phyloP scores from a whole-genome alignment of 2,888 invertebrate species.

The Blastobasis adustella region DNA sequence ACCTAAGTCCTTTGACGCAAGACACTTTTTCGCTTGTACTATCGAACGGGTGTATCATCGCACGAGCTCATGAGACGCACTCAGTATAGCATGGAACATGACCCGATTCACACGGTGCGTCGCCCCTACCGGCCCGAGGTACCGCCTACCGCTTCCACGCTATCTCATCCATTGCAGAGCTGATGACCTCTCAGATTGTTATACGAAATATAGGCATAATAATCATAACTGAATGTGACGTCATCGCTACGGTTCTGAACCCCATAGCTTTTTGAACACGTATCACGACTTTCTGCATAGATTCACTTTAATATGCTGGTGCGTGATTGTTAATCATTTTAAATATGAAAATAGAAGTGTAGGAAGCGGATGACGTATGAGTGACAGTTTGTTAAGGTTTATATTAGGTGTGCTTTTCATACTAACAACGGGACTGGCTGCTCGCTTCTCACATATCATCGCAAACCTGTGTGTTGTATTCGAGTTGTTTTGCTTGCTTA shows the following conservation, averaged over 20 bases:
- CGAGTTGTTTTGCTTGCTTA: conserved; percentile 70
- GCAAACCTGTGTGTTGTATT: conserved; percentile 51
- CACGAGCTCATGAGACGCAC: conserved; percentile 47
- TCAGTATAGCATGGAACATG: conserved; percentile 48
- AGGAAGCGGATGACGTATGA: background rate
- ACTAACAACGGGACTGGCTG: conserved; percentile 48
- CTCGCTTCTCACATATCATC: conserved; percentile 71
- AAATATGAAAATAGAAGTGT: too few species aligned
- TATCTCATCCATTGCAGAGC: too few species aligned
- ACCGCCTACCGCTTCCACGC: too few species aligned
- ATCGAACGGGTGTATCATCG: conserved; percentile 13
- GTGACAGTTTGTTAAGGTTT: conserved; percentile 38
- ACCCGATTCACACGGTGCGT: conserved; percentile 72
- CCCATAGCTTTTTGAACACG: too few species aligned
- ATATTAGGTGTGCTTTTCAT: conserved; percentile 61
- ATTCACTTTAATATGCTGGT: too few species aligned
- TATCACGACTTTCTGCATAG: too few species aligned
- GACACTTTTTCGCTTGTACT: background rate
- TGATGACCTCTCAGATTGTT: too few species aligned
- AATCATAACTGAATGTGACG: too few species aligned
- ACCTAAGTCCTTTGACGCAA: background rate
- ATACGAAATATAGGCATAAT: too few species aligned
- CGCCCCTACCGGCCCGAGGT: conserved; percentile 20
- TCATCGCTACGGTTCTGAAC: too few species aligned
- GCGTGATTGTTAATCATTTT: too few species aligned